Evolutionary conservation across 2,888 invertebrate species (phyloP).

Genomic region (Eumacrocentrus americanus): DNA sequence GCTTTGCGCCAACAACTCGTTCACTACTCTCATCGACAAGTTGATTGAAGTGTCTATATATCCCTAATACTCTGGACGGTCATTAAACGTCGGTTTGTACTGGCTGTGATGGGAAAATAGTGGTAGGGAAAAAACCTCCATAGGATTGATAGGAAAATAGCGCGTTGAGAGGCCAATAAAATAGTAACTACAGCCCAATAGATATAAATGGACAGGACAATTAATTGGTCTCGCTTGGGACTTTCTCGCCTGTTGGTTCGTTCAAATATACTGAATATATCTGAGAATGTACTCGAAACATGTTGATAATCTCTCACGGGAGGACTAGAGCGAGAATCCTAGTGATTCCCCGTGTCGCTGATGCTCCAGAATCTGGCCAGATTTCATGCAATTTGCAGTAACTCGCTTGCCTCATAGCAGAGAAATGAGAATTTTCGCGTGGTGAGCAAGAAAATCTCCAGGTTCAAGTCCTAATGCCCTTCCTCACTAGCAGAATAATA

Average conservation of each 20-base stretch:
- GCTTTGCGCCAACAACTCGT: neutral
- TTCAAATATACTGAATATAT: neutral
- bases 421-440: neutral
- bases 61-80: neutral
- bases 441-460: slow-evolving; percentile 1
- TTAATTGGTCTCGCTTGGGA: slow-evolving; percentile 42
- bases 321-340: neutral
- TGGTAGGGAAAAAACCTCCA: neutral
- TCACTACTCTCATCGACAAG: neutral
- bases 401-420: slow-evolving; percentile 36
- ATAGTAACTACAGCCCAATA: slow-evolving; percentile 39
- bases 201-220: slow-evolving; percentile 48
- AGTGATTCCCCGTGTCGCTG: slow-evolving; percentile 15
- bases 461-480: too few relatives aligned
- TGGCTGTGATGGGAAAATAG: neutral
- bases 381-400: slow-evolving; percentile 52
- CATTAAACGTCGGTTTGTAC: neutral
- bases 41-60: neutral
- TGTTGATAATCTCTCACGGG: neutral
- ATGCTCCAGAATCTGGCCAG: slow-evolving; percentile 31
- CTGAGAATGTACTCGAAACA: neutral
- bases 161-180: slow-evolving; percentile 49
- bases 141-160: slow-evolving; percentile 43
- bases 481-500: too few relatives aligned
- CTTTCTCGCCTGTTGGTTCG: neutral